A percentile compares a stretch with the other conserved stretches of the same genome.
These are phyloP conservation scores for Delia radicum DNA, from an alignment of 1,140 invertebrate species.

Conservation along the genomic window DNA sequence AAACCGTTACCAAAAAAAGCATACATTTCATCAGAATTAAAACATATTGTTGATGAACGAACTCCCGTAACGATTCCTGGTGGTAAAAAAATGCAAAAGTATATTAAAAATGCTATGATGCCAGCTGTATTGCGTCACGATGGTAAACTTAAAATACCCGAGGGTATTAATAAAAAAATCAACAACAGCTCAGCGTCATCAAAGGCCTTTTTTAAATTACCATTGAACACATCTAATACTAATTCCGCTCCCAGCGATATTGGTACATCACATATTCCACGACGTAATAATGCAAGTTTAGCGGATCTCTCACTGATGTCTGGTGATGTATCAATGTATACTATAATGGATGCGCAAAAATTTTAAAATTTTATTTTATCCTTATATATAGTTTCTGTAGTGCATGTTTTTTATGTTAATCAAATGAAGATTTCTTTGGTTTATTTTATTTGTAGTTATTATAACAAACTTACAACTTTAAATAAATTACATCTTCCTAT, in stretches of 20 bases:
- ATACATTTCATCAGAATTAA: constrained; percentile 48
- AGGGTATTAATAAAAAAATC: background rate
- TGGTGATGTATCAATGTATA: constrained; percentile 54
- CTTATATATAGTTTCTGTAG: no score
- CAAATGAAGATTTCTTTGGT: no score
- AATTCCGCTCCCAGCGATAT: background rate
- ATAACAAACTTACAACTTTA: no score
- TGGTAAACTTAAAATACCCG: constrained; percentile 44
- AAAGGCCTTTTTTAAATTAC: background rate
- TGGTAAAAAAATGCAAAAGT: constrained; percentile 47
- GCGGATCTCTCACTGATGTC: constrained; percentile 52
- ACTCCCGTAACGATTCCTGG: constrained; percentile 45
- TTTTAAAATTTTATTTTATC: no score
- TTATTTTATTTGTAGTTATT: no score
- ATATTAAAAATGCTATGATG: constrained; percentile 41
- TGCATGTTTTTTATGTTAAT: no score
- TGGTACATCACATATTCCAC: constrained; percentile 31
- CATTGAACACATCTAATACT: background rate
- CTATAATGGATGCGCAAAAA: constrained; percentile 50
- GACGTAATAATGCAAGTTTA: constrained; percentile 39
- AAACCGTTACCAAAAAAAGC: constrained; percentile 47
- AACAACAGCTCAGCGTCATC: background rate
- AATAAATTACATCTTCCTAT: no score
- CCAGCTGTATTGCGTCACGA: constrained; percentile 49
- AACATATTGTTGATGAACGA: constrained; percentile 48